Evolutionary conservation across 2,888 invertebrate genomes (phyloP), one percentile per base, ranked within the genome.

Genomic region (Eupithecia subfuscata): DNA sequence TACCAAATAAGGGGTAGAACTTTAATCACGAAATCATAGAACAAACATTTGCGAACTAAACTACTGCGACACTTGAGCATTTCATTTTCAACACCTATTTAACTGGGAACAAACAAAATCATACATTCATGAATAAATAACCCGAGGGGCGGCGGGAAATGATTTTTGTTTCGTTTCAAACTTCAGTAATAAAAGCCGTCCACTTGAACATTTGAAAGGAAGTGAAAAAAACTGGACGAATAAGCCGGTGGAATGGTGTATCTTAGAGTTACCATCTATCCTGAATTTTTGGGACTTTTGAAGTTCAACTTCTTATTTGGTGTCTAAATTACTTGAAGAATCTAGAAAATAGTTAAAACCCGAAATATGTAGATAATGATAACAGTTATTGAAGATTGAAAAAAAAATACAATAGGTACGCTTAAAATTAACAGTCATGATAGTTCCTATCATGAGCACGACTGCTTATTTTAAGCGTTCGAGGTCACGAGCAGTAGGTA

Each of bases 171-270:
- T 75, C 84, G 73, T 79, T 82, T 72, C 79, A 82, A 85, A 83
- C 81, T 84, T 84, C 82, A 80, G 82, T 79, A 85, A 86, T 86
- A 86, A 85, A 86, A 84, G 78, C 82, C 82, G 82, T 84, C 83
- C 82, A 83, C 84, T 86, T 83, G 74, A 77, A 83, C 81, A 82
- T 84, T 86, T 79, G 81, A 85, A 85, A 86, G 82, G 83, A 84
- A 83, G 76, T 78, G 75, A 80, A 85, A 86, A 34, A 84, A 86
- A 83, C 80, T 82, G 82, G 82, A 86, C 84, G 83, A 83, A 84
- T 77, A 34, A 12, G 65, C 30, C 65, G 25, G 74, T 75, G 56
- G 69, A 64, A 75, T 48, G 18, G 56, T 25, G 14, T 64, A 64
- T 60, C 12, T 22, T 56, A 56, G 11, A 22, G 56, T 56, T 56